Percentiles rank a stretch among this genome's conserved stretches.
Conservation (phyloP, 2,888 invertebrate genomes). For the Abrostola tripartita region DNA sequence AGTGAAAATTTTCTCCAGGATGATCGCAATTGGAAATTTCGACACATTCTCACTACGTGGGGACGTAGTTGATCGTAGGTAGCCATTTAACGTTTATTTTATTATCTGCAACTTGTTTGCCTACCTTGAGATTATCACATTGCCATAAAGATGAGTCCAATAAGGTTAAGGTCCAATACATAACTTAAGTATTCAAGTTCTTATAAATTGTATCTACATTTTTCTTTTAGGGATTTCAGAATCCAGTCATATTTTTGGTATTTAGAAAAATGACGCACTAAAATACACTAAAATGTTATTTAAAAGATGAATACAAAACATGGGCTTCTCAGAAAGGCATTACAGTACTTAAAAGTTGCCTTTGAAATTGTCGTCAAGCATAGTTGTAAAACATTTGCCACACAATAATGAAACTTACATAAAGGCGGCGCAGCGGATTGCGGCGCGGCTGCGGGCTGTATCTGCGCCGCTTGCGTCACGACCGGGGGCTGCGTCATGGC, state of each 20-base stretch:
- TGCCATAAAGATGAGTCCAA: constrained; percentile 26
- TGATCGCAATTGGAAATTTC: constrained; percentile 57
- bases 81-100: constrained; percentile 14
- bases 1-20: constrained; percentile 66
- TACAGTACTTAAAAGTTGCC: neutral
- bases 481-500: constrained; percentile 92
- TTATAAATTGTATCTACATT: constrained; percentile 3
- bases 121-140: constrained; percentile 22
- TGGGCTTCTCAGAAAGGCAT: neutral
- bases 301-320: too few species aligned
- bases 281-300: too few species aligned
- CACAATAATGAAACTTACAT: constrained; percentile 73
- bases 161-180: constrained; percentile 16
- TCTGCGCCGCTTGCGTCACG: constrained; percentile 83
- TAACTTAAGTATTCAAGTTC: constrained; percentile 12
- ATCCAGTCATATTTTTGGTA: neutral
- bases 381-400: constrained; percentile 15
- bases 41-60: constrained; percentile 42
- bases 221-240: neutral
- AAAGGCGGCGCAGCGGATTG: constrained; percentile 76
- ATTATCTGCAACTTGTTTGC: constrained; percentile 9
- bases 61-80: neutral
- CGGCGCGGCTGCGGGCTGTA: constrained; percentile 82
- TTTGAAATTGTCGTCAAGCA: too few species aligned
- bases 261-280: neutral